A percentile compares a stretch with the other conserved stretches of the same genome.
phyloP scores from a whole-genome alignment of 2,113 vertebrate genomes.

The Gambusia affinis region DNA sequence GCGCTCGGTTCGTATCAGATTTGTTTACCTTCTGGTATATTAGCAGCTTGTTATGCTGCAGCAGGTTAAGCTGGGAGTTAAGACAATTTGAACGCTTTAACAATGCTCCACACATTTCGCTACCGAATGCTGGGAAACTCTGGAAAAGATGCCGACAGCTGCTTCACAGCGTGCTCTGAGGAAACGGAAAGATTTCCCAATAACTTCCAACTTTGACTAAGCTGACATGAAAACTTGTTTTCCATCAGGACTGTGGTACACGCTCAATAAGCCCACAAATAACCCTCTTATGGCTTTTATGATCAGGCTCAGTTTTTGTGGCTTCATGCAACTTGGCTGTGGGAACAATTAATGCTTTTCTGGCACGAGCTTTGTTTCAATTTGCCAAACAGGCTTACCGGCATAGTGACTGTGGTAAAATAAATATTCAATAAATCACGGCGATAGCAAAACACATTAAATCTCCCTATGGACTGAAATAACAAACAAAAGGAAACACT shows the following conservation, averaged over 20 bases:
- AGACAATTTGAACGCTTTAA: neutral
- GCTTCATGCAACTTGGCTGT: slow-evolving; percentile 64
- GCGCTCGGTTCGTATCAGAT: neutral
- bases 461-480: slow-evolving; percentile 39
- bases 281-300: slow-evolving; percentile 58
- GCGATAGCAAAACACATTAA: slow-evolving; percentile 57
- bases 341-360: slow-evolving; percentile 84
- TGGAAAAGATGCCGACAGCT: neutral
- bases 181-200: slow-evolving; percentile 6
- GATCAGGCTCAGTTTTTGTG: slow-evolving; percentile 61
- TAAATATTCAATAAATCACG: slow-evolving; percentile 74
- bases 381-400: slow-evolving; percentile 87
- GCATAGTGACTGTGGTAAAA: slow-evolving; percentile 81
- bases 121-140: neutral
- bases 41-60: neutral
- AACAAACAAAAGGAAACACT: slow-evolving; percentile 49
- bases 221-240: slow-evolving; percentile 54
- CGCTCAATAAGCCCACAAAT: slow-evolving; percentile 54
- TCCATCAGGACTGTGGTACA: slow-evolving; percentile 41
- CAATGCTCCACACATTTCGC: neutral
- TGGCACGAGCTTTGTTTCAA: slow-evolving; percentile 73
- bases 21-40: neutral
- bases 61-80: no score
- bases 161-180: neutral
- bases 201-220: slow-evolving; percentile 17